Evolutionary conservation across 2,113 vertebrate genomes (phyloP), one percentile per base, ranked within the genome.

Genomic region (Ivindomyrus marchei): DNA sequence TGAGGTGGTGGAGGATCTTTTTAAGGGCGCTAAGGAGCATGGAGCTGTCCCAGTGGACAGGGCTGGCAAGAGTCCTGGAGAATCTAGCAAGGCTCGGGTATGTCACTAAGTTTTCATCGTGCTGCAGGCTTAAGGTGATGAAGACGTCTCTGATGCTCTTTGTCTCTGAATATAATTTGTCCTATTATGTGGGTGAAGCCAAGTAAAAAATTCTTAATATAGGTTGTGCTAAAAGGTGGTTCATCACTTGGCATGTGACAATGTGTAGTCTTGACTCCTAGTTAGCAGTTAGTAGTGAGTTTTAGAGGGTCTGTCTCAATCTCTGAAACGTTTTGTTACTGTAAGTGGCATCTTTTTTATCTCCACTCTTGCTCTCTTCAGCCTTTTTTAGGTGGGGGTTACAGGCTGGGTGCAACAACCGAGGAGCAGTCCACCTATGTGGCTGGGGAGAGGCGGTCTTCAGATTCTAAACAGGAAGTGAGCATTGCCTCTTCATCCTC

Each of bases 1-100:
- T 0, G 98, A 99, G 93, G 96, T 99, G 93, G 98, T 99, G 94
- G 98, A 99, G 93, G 98, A 99, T 94, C 95, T 99, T 36, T 99
- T 99, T 94, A 98, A 98, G 91, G 98, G 98, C 74, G 98, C 98
- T 9, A 98, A 97, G 93, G 98, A 99, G 74, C 98, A 99, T 0
- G 98, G 98, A 5, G 98, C 98, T 0, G 98, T 99, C 91, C 98
- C 98, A 0, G 96, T 99, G 15, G 98, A 99, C 50, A 96, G 95
- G 90, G 77, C 93, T 0, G 95, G 97, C 88, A 97, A 93, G 92
- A 96, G 97, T 2, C 91, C 93, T 0, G 98, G 97, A 11, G 98
- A 99, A 92, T 92, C 92, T 1, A 98, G 97, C 95, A 97, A 92
- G 93, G 95, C 96, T 0, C 97, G 92, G 94, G 98, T 99, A 93